Evolutionary conservation across 2,888 invertebrate species (phyloP), one percentile per base, ranked within the genome.

Genomic region (Alsophila aescularia): DNA sequence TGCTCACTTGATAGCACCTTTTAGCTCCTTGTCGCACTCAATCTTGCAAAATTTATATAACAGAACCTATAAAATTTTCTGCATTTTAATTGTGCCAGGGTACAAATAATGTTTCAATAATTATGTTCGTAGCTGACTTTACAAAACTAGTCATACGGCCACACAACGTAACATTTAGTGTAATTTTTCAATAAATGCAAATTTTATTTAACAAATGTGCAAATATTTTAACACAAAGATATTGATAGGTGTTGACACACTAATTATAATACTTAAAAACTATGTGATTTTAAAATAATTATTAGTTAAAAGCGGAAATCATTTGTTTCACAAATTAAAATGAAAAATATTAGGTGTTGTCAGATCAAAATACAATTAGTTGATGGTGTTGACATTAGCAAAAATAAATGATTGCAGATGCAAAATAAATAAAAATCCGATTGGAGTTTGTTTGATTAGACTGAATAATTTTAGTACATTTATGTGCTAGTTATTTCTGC

Each of bases 201-300:
- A 64, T 64, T 44, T 32, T 32, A 36, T 49, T 41, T 41, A 42
- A 13, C 21, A 45, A 41, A 51, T 39, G 37, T 52, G 37, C 34
- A 43, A 52, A 56, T 53, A 43, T 52, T 55, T 54, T 48, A 24
- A 52, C 48, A 44, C 18, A 21, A 50, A 52, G 39, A 53, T 43
- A 39, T 53, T 34, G 37, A 40, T 36, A 45, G 35, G 62, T 58
- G 62, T 58, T 58, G 62, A 61, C 60, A 53, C 47, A 45, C 50
- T 58, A 60, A 61, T 61, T 59, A 52, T 36, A 50, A 14, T 35
- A 34, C 48, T 37, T 27, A 13, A 44, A 34, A 34, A 36, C 40
- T 34, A 16, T 12, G 41, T 29, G 40, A 49, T 54, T 44, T 50
- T 40, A 34, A 54, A 40, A 27, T 48, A 49, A 54, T 39, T 49